phyloP scores from a whole-genome alignment of 2,113 vertebrate genomes.

The Corydoras maculifer region DNA sequence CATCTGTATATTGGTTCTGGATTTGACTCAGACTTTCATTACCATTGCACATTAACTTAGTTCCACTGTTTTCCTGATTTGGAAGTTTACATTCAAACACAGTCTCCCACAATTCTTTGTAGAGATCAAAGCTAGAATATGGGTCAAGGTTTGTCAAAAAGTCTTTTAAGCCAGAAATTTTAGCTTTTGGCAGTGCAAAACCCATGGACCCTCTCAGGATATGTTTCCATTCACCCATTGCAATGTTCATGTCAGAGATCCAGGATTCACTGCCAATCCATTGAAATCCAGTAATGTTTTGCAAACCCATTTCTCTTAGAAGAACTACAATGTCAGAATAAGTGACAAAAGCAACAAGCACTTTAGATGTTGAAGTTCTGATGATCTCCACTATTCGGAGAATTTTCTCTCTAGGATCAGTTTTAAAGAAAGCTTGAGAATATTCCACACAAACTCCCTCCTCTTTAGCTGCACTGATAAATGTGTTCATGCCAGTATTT shows the following conservation, averaged over 20 bases:
- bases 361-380: slow-evolving; percentile 44
- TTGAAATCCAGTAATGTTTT: slow-evolving; percentile 50
- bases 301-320: slow-evolving; percentile 41
- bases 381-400: slow-evolving; percentile 45
- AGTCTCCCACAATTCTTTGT: slow-evolving; percentile 47
- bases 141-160: slow-evolving; percentile 43
- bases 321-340: slow-evolving; percentile 50
- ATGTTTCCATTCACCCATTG: slow-evolving; percentile 38
- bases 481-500: slow-evolving; percentile 48
- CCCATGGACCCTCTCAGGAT: slow-evolving; percentile 50
- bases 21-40: slow-evolving; percentile 40
- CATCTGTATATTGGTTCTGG: slow-evolving; percentile 51
- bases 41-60: slow-evolving; percentile 35
- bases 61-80: background rate
- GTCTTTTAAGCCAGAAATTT: slow-evolving; percentile 43
- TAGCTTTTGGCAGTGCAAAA: slow-evolving; percentile 49
- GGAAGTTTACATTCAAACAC: slow-evolving; percentile 44
- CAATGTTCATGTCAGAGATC: slow-evolving; percentile 52
- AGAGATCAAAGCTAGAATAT: slow-evolving; percentile 20
- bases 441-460: slow-evolving; percentile 50
- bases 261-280: slow-evolving; percentile 58
- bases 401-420: slow-evolving; percentile 38
- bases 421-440: slow-evolving; percentile 46
- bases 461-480: slow-evolving; percentile 46
- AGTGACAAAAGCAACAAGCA: slow-evolving; percentile 52